Base-by-base conservation (phyloP, 2,113 vertebrate species). In the Vulpes lagopus region DNA sequence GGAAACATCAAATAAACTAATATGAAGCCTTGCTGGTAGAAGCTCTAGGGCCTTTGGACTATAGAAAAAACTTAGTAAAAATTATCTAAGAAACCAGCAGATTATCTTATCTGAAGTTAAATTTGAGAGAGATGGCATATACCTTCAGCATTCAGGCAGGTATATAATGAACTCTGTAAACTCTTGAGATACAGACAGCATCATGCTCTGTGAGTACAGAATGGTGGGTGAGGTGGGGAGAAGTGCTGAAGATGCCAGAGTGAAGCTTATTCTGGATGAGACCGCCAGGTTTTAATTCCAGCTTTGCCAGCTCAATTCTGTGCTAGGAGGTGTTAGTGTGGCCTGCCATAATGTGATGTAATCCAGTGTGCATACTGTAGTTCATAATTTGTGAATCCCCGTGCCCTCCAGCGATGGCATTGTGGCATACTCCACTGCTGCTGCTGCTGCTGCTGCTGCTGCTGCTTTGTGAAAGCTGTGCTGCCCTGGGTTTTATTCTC, bases 121-220 rank as follows among this genome's bases (percentile, higher is more conserved):
- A 3, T 90, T 78, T 82, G 57, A 96, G 88, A 87, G 90, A 59
- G 80, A 69, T 88, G 59, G 60, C 83, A 10, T 25, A 38, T 8
- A n/a, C 17, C n/a, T 80, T 95, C 78, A 4, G 87, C 71, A 15
- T 53, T 93, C 15, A 16, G 84, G 92, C 53, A 83, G 20, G 12
- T 59, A 69, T 59, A 23, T 64, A 94, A 73, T 96, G 89, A 97
- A 97, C 95, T 98, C 97, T 97, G 97, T 98, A 98, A 96, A 98
- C 97, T 98, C 84, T 98, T 98, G 98, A 98, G 97, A 91, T 92
- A 20, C 43, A 43, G 43, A 94, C 81, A 10, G 92, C 83, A 71
- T 27, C 9, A 4, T 89, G 91, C 20, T 94, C 55, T 87, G 78
- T 64, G 82, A 65, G 30, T 22, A n/a, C 30, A 78, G 55, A 78